phyloP scores from a whole-genome alignment of 1,140 invertebrate species.

The Tetragonula clypearis region DNA sequence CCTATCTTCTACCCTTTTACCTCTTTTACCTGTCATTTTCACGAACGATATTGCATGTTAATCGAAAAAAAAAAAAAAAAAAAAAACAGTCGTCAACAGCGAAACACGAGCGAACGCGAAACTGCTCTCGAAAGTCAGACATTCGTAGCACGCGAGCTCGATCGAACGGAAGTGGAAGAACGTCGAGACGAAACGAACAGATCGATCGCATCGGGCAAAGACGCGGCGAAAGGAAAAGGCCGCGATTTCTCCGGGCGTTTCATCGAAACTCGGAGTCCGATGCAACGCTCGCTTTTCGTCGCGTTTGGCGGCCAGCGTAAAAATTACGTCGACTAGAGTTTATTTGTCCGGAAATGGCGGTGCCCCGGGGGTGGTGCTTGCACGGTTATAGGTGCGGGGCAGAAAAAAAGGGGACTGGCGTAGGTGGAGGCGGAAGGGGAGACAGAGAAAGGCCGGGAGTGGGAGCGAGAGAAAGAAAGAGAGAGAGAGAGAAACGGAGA shows the following conservation, averaged over 20 bases:
- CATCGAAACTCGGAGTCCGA: conserved; percentile 47
- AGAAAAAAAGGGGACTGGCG: conserved; percentile 78
- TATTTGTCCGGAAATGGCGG: conserved; percentile 82
- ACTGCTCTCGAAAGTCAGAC: no score
- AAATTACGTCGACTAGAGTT: conserved; percentile 82
- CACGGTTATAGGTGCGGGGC: conserved; percentile 77
- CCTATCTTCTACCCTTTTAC: neutral
- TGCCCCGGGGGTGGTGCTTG: conserved; percentile 80
- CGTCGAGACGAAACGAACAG: no score
- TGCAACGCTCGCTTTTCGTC: conserved; percentile 78
- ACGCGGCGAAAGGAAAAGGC: neutral
- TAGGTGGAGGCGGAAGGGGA: conserved; percentile 69
- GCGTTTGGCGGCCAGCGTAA: conserved; percentile 78
- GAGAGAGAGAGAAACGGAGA: conserved; percentile 54
- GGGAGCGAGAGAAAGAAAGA: conserved; percentile 57
- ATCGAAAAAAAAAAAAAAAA: no score
- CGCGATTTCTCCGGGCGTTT: conserved; percentile 66
- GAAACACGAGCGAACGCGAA: no score
- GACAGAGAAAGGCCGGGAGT: conserved; percentile 58
- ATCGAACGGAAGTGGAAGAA: no score
- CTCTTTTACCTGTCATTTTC: neutral
- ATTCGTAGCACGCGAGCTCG: no score
- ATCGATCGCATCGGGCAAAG: neutral
- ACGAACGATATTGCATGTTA: no score
- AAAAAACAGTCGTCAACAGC: no score